These are phyloP conservation scores for Drosophila ironensis DNA, from an alignment of 1,140 invertebrate genomes.

Conservation along the genomic window DNA sequence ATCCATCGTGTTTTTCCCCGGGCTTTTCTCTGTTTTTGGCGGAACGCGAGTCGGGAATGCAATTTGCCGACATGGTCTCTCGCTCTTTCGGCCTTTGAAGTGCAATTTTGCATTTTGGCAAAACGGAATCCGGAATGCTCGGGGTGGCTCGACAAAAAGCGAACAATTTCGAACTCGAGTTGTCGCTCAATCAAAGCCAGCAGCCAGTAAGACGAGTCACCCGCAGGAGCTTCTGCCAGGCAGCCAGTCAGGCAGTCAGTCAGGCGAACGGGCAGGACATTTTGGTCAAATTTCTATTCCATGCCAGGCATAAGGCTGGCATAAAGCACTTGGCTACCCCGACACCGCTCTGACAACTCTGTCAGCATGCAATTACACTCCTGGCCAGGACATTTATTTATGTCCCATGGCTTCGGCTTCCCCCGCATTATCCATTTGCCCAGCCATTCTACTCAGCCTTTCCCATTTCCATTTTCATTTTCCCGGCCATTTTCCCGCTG, in stretches of 20 bases:
- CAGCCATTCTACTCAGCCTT: too few relatives aligned
- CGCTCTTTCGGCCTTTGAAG: background rate
- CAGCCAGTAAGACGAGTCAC: too few relatives aligned
- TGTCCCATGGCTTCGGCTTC: background rate
- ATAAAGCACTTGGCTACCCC: background rate
- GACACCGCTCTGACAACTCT: conserved; percentile 14
- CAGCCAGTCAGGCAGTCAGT: too few relatives aligned
- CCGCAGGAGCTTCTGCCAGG: too few relatives aligned
- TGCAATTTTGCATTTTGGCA: conserved; percentile 23
- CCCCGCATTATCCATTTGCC: background rate
- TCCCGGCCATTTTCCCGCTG: background rate
- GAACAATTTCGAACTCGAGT: background rate
- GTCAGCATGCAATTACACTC: conserved; percentile 19
- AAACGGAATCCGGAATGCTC: conserved; percentile 6
- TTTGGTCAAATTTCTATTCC: background rate
- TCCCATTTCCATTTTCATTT: background rate
- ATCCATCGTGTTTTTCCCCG: too few relatives aligned
- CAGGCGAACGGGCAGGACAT: background rate
- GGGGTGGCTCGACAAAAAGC: too few relatives aligned
- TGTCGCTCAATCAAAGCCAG: background rate
- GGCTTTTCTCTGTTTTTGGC: background rate
- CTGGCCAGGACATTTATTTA: conserved; percentile 24
- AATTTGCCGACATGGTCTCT: conserved; percentile 14
- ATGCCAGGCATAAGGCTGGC: too few relatives aligned
- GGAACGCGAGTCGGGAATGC: conserved; percentile 3